Evolutionary conservation across 2,797 vertebrate genomes (phyloP).

Genomic region (Acanthurus tractus): DNA sequence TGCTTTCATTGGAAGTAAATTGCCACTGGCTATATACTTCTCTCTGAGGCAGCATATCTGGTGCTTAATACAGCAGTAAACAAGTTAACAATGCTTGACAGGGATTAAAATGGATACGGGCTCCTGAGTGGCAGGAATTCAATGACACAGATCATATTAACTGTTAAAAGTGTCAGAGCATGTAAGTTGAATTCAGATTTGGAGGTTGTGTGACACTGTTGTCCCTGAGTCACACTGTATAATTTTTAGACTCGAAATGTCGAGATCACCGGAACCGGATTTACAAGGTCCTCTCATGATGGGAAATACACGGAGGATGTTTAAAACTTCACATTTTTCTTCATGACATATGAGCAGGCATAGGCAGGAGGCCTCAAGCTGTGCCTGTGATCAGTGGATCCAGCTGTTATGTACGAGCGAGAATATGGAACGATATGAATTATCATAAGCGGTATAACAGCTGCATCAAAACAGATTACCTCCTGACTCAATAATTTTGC

Average conservation of each 20-base stretch:
- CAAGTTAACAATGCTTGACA: conserved; percentile 80
- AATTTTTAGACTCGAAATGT: conserved; percentile 39
- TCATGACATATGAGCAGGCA: conserved; percentile 51
- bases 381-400: conserved; percentile 42
- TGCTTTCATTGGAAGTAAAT: conserved; percentile 66
- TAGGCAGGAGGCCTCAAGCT: conserved; percentile 27
- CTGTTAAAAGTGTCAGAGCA: conserved; percentile 57
- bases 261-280: conserved; percentile 16
- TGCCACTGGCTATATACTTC: conserved; percentile 54
- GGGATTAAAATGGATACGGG: conserved; percentile 70
- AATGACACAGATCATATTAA: conserved; percentile 72
- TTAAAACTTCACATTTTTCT: conserved; percentile 41
- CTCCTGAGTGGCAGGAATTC: conserved; percentile 67
- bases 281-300: conserved; percentile 15
- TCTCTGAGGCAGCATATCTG: conserved; percentile 57
- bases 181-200: conserved; percentile 43
- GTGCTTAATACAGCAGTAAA: conserved; percentile 76
- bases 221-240: conserved; percentile 6
- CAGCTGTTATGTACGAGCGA: conserved; percentile 41
- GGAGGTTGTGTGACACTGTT: conserved; percentile 17
- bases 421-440: conserved; percentile 45
- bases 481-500: conserved; percentile 64
- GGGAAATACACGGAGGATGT: background rate
- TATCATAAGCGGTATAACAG: conserved; percentile 58
- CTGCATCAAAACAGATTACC: conserved; percentile 65